phyloP scores from a whole-genome alignment of 2,113 vertebrate species.

The Pogonocichla stellata region DNA sequence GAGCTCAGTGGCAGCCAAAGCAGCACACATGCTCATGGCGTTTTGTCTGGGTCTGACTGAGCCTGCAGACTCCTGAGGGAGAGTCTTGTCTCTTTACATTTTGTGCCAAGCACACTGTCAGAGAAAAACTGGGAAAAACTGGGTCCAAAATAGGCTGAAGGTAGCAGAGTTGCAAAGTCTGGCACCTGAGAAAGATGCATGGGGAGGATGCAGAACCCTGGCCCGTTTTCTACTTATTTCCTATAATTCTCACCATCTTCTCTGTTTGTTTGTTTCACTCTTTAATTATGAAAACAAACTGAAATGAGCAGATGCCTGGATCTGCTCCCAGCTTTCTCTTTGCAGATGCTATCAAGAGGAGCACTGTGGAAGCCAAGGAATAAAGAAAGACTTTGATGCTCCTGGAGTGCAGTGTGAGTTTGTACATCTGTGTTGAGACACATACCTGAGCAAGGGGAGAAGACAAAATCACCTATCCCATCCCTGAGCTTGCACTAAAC shows the following conservation, averaged over 20 bases:
- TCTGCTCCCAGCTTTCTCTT: conserved; percentile 22
- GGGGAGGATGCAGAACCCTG: background rate
- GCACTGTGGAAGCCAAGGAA: background rate
- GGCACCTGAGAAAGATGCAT: background rate
- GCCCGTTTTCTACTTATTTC: background rate
- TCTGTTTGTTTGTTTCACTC: conserved; percentile 21
- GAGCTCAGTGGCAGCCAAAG: background rate
- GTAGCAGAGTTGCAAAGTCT: background rate
- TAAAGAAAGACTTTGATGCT: background rate
- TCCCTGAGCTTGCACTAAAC: background rate
- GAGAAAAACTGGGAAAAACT: background rate
- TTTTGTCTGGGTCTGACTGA: background rate
- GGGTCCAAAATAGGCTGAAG: background rate
- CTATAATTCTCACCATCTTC: background rate
- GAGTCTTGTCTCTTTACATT: background rate
- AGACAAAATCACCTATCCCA: background rate
- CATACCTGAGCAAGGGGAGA: background rate
- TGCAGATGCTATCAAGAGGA: conserved; percentile 9
- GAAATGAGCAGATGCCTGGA: conserved; percentile 11
- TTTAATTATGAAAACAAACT: conserved; percentile 33
- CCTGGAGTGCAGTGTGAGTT: background rate
- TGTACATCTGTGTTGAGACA: background rate
- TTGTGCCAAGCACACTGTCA: background rate
- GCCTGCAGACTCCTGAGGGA: background rate
- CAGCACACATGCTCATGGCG: background rate